A percentile compares a stretch with the other conserved stretches of the same genome.
Conservation (phyloP, 1,140 invertebrate genomes). For the Lasioglossum baleicum region DNA sequence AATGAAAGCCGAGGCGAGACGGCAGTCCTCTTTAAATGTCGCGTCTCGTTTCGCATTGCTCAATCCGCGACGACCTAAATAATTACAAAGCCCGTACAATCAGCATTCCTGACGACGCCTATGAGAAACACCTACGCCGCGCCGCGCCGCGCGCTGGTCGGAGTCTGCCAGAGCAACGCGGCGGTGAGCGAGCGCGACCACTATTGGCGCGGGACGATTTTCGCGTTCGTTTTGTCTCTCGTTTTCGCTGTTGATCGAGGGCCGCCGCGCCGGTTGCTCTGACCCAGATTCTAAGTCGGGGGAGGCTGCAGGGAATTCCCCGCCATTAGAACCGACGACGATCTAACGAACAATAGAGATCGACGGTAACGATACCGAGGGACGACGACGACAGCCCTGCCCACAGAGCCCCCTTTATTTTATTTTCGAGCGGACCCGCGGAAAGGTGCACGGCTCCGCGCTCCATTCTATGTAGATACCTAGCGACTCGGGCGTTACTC, state of each 20-base stretch:
- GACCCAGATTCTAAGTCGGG: slow-evolving; percentile 25
- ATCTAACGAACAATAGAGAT: slow-evolving; percentile 45
- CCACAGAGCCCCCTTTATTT: slow-evolving; percentile 31
- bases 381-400: neutral
- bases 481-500: slow-evolving; percentile 5
- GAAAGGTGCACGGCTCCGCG: neutral
- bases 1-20: neutral
- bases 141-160: neutral
- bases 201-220: slow-evolving; percentile 26
- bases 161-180: neutral
- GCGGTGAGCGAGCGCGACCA: neutral
- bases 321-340: slow-evolving; percentile 5
- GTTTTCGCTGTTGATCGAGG: slow-evolving; percentile 30
- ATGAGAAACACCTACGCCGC: slow-evolving; percentile 60
- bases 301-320: slow-evolving; percentile 33
- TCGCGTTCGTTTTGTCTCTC: slow-evolving; percentile 44
- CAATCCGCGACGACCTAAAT: slow-evolving; percentile 56
- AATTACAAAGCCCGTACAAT: slow-evolving; percentile 61
- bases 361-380: slow-evolving; percentile 14
- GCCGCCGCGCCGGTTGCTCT: neutral
- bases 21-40: slow-evolving; percentile 26
- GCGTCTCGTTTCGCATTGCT: slow-evolving; percentile 44
- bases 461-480: slow-evolving; percentile 46
- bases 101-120: slow-evolving; percentile 52
- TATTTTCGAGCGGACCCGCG: slow-evolving; percentile 24